These are phyloP conservation scores for Pipistrellus pygmaeus DNA, from an alignment of 2,797 vertebrate species.

Conservation along the genomic window DNA sequence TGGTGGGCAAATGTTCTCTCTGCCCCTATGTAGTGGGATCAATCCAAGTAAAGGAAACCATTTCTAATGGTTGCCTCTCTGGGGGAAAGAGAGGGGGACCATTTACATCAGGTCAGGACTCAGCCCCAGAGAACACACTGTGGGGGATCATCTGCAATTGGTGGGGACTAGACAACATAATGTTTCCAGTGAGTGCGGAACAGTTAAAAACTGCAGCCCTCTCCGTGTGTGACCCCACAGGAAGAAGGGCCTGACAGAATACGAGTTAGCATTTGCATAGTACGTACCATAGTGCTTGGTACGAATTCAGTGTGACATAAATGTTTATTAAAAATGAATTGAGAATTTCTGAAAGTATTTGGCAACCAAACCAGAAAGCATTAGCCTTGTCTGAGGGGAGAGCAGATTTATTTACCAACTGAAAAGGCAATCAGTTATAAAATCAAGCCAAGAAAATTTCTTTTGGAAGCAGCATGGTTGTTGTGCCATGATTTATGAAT, in stretches of 20 bases:
- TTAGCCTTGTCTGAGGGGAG: not conserved
- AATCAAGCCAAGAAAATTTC: not conserved
- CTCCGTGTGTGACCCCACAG: not conserved
- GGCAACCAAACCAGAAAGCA: conserved; percentile 41
- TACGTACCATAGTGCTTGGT: not conserved
- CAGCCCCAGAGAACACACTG: not conserved
- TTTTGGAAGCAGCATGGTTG: not conserved
- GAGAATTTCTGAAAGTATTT: conserved; percentile 60
- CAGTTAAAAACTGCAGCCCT: not conserved
- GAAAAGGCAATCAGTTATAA: not conserved
- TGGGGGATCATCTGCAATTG: not conserved
- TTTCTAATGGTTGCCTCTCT: conserved; percentile 61
- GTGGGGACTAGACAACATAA: not conserved
- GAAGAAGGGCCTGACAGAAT: not conserved
- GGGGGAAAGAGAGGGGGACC: conserved; percentile 19
- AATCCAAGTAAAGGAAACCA: conserved; percentile 59
- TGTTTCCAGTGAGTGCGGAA: not conserved
- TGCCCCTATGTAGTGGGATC: conserved; percentile 39
- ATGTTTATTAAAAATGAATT: conserved; percentile 66
- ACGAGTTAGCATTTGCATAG: conserved; percentile 6
- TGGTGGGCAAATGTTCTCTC: conserved; percentile 30
- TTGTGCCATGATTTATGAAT: not conserved
- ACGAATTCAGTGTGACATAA: not conserved
- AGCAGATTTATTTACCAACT: not conserved
- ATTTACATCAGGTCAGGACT: conserved; percentile 50